Percentiles rank a stretch among this genome's conserved stretches.
phyloP scores from a whole-genome alignment of 2,888 invertebrate genomes.

The Limnephilus lunatus region DNA sequence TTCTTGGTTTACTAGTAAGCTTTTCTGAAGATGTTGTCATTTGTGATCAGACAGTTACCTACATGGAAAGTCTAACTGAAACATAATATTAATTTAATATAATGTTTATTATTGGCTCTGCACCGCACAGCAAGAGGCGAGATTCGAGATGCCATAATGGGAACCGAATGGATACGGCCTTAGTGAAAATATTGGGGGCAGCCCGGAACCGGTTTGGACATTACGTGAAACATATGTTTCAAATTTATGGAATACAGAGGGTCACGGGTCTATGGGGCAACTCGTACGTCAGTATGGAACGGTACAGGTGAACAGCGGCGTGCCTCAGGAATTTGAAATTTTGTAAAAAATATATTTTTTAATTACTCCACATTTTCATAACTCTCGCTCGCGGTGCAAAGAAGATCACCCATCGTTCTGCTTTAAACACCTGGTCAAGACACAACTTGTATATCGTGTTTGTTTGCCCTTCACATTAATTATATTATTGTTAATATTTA shows the following conservation, averaged over 20 bases:
- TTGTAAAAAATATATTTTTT: neutral
- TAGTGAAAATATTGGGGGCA: conserved; percentile 11
- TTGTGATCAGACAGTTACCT: neutral
- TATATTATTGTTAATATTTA: too few relatives aligned
- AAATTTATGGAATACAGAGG: conserved; percentile 27
- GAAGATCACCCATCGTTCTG: too few relatives aligned
- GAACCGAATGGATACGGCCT: conserved; percentile 1
- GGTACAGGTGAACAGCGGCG: neutral
- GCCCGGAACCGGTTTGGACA: conserved; percentile 26
- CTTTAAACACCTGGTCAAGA: too few relatives aligned
- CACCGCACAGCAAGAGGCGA: neutral
- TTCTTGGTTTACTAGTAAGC: neutral
- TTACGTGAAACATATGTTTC: conserved; percentile 39
- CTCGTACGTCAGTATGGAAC: neutral
- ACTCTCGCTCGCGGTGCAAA: too few relatives aligned
- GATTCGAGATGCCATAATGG: neutral
- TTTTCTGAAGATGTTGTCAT: neutral
- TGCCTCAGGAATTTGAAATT: neutral
- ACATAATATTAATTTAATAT: neutral
- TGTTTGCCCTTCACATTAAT: too few relatives aligned
- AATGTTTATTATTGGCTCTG: neutral
- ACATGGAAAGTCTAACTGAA: neutral
- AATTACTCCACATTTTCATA: too few relatives aligned
- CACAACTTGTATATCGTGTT: too few relatives aligned
- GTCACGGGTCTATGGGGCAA: conserved; percentile 20